Evolutionary conservation across 1,140 invertebrate species (phyloP).

Genomic region (Drosophila sucinea): DNA sequence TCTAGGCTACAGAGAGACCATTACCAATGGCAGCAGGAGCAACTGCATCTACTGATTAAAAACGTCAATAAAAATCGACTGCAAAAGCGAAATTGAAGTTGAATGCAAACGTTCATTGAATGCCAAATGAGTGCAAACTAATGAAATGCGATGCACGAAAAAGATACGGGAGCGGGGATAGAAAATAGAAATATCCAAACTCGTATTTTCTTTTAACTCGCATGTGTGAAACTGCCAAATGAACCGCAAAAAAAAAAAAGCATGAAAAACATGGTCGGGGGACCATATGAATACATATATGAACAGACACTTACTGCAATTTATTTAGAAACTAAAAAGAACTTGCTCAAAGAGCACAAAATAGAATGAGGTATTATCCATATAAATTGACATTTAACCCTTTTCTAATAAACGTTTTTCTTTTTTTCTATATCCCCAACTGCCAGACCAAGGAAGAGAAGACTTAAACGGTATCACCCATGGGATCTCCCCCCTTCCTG

Average conservation of each 20-base stretch:
- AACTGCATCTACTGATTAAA: conserved; percentile 72
- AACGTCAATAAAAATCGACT: conserved; percentile 77
- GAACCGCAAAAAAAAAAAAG: neutral
- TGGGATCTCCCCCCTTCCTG: too few species aligned
- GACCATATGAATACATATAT: neutral
- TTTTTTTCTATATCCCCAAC: too few species aligned
- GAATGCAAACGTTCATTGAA: conserved; percentile 69
- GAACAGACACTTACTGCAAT: neutral
- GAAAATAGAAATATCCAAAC: conserved; percentile 5
- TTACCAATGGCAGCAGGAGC: neutral
- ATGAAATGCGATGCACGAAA: conserved; percentile 61
- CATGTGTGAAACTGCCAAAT: conserved; percentile 10
- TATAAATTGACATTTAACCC: too few species aligned
- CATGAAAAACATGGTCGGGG: neutral
- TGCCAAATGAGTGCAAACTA: conserved; percentile 74
- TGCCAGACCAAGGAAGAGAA: too few species aligned
- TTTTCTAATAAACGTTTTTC: too few species aligned
- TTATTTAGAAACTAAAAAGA: neutral
- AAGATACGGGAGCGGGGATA: neutral
- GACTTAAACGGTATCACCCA: too few species aligned
- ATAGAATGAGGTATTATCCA: too few species aligned
- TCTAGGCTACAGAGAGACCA: conserved; percentile 20
- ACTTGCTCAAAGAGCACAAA: too few species aligned
- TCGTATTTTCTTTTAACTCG: conserved; percentile 7
- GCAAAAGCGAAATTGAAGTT: conserved; percentile 70